These are phyloP conservation scores for Idris sp. DNA, from an alignment of 1,140 invertebrate species.

Conservation along the genomic window DNA sequence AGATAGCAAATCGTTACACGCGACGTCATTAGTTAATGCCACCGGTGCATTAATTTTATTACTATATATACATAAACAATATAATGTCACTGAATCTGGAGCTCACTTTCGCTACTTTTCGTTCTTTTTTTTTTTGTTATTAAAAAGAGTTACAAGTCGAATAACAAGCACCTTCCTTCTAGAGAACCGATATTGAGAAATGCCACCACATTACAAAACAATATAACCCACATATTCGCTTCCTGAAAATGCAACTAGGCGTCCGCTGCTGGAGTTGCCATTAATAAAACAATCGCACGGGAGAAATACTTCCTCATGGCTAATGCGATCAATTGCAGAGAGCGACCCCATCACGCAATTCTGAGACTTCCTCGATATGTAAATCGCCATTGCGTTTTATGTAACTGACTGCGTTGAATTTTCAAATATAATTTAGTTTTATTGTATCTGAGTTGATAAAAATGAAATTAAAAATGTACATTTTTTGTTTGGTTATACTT, in stretches of 20 bases:
- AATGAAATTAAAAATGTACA: too few species aligned
- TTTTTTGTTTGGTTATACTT: too few species aligned
- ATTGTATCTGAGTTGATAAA: too few species aligned
- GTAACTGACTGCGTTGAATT: too few species aligned
- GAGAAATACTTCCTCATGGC: conserved; percentile 25
- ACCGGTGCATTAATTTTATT: conserved; percentile 30
- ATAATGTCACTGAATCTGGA: conserved; percentile 38
- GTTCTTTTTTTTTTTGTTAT: conserved; percentile 4
- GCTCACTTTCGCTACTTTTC: conserved; percentile 46
- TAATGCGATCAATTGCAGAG: conserved; percentile 24
- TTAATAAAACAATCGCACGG: conserved; percentile 19
- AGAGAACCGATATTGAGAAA: conserved; percentile 29
- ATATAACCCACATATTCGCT: conserved; percentile 38
- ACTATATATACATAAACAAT: too few species aligned
- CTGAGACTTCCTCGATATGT: conserved; percentile 17
- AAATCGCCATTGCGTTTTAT: neutral
- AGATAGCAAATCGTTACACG: conserved; percentile 20
- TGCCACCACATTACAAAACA: conserved; percentile 26
- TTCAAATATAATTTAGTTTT: too few species aligned
- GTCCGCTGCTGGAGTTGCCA: neutral
- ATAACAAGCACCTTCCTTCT: conserved; percentile 14
- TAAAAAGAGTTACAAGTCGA: neutral
- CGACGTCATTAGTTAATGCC: conserved; percentile 31
- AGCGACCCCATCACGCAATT: conserved; percentile 2
- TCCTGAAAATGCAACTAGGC: conserved; percentile 30